Conservation (phyloP, 53 echinoderm and acorn worm species). For the Glandiceps talaboti region DNA sequence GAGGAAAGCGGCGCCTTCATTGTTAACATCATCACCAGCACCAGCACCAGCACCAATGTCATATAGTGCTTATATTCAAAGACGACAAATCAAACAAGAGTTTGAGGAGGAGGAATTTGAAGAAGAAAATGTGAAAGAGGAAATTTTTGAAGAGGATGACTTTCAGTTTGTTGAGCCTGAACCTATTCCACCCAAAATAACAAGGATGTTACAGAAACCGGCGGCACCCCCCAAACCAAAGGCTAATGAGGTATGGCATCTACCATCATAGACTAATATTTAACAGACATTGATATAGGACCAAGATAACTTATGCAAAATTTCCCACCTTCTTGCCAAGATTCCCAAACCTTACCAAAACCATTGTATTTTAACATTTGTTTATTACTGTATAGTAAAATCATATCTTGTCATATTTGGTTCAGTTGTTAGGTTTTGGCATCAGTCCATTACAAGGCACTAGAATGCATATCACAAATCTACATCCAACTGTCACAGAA, state of each 20-base stretch:
- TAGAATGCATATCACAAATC: slow-evolving; percentile 69
- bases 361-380: no score
- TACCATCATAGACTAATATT: no score
- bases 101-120: not conserved
- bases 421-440: not conserved
- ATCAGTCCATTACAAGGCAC: slow-evolving; percentile 34
- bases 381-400: no score
- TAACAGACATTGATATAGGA: no score
- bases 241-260: not conserved
- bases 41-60: not conserved
- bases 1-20: no score
- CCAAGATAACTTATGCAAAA: no score
- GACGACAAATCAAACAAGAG: no score
- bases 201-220: not conserved
- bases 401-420: no score
- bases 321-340: no score
- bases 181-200: not conserved
- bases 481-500: slow-evolving; percentile 75
- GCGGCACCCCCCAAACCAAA: not conserved
- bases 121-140: not conserved
- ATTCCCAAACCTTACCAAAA: no score
- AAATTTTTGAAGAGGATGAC: not conserved
- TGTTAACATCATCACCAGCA: no score
- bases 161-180: not conserved
- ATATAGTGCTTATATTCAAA: not conserved